Percentiles rank a stretch among this genome's conserved stretches.
These are phyloP conservation scores for Recurvirostra avosetta DNA, from an alignment of 2,113 vertebrate genomes.

Conservation along the genomic window DNA sequence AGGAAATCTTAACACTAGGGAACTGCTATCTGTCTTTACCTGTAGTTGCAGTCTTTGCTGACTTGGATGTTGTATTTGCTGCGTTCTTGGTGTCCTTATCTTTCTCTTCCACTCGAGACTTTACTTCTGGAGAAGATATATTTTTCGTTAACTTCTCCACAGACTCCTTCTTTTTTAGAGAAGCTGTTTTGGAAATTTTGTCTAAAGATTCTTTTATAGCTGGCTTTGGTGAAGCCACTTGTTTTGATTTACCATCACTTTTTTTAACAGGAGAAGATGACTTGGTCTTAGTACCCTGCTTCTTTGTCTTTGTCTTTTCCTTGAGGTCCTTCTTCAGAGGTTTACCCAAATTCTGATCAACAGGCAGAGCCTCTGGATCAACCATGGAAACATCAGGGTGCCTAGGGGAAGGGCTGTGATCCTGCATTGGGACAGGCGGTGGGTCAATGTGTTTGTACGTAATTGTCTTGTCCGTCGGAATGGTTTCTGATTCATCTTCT, in stretches of 20 bases:
- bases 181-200: not conserved
- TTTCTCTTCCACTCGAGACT: not conserved
- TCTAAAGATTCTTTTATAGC: not conserved
- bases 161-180: not conserved
- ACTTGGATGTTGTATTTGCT: not conserved
- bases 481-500: conserved; percentile 95
- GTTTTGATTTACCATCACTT: not conserved
- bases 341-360: conserved; percentile 85
- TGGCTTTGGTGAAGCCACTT: not conserved
- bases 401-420: conserved; percentile 86
- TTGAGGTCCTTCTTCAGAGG: conserved; percentile 67
- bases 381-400: conserved; percentile 94
- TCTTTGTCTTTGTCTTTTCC: not conserved
- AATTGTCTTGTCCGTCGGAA: conserved; percentile 93
- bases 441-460: conserved; percentile 91
- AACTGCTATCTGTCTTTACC: not conserved
- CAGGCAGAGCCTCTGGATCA: conserved; percentile 88
- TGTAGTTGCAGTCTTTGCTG: not conserved
- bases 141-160: not conserved
- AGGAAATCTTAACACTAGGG: not conserved
- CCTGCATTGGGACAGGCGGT: conserved; percentile 82
- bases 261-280: not conserved
- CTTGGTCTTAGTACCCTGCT: not conserved
- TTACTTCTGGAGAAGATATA: not conserved
- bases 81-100: not conserved